Base-by-base conservation (phyloP, 1,140 invertebrate genomes). In the Drosophila setifemur region DNA sequence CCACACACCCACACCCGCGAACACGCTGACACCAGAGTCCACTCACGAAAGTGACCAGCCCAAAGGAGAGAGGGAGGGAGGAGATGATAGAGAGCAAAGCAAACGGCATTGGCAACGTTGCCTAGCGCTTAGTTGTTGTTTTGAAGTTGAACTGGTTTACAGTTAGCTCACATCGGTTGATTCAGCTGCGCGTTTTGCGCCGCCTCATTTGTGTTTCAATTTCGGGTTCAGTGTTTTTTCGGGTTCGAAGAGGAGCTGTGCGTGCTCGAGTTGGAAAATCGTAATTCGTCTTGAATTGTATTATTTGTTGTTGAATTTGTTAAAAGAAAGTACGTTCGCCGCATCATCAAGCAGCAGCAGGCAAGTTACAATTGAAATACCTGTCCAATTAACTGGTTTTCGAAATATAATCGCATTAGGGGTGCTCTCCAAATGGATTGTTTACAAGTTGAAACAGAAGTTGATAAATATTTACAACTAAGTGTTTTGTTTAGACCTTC, bases 101-200 rank as follows among this genome's bases (percentile, higher is more conserved):
- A 44, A 72, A 74, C 31, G 43, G 37, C 28, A 69, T 61, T 57
- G 29, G 37, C 47, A 45, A 68, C 72, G 49, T 54, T 52, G 67
- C 64, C 49, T 74, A 26, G 47, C 48, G 48, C 48, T 85, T 85
- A 74, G 74, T 86, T 86, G 74, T 79, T 79, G 68, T 72, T 73
- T 85, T 85, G 81, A 86, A 86, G 81, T 85, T 74, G 75, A 79
- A 85, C 79, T 86, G 79, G 81, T 86, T 85, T 85, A 74, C 79
- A 86, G 79, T 85, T 66, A 49, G 42, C 44, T 26, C 58, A 63
- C 33, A 37, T 16, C 33, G 33, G 57, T 58, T 69, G 55, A 11
- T 47, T 25, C 19, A 44, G 33, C 25, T 50, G 29, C 40, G 53
- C 45, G n/a, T 49, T 19, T 45, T 14, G 18, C n/a, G 35, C 14